Conservation (phyloP, 1,140 invertebrate genomes). For the Achatina immaculata region DNA sequence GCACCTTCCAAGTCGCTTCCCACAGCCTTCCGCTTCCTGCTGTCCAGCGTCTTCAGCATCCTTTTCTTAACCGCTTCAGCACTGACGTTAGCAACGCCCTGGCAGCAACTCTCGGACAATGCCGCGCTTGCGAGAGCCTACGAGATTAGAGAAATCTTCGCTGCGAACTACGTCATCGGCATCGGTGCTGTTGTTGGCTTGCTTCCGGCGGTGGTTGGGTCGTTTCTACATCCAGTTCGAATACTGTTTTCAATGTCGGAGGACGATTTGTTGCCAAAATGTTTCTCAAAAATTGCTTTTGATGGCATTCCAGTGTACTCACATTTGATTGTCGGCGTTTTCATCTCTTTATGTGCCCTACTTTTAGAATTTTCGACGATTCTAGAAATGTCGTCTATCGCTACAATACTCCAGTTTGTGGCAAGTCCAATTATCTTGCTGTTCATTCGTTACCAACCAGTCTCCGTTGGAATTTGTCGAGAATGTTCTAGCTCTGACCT, state of each 20-base stretch:
- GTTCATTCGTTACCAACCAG: slow-evolving; percentile 74
- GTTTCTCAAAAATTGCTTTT: slow-evolving; percentile 20
- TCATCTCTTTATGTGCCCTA: slow-evolving; percentile 80
- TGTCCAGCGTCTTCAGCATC: slow-evolving; percentile 52
- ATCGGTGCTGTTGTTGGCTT: slow-evolving; percentile 64
- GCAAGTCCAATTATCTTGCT: slow-evolving; percentile 89
- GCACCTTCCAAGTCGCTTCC: slow-evolving; percentile 60
- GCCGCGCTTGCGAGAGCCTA: slow-evolving; percentile 54
- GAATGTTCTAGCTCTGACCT: slow-evolving; percentile 50
- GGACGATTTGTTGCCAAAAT: slow-evolving; percentile 88
- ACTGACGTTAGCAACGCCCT: slow-evolving; percentile 63
- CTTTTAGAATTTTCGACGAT: slow-evolving; percentile 86
- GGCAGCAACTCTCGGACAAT: slow-evolving; percentile 49
- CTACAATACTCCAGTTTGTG: slow-evolving; percentile 88
- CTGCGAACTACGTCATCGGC: slow-evolving; percentile 63
- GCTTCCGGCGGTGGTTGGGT: slow-evolving; percentile 80
- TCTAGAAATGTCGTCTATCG: slow-evolving; percentile 91
- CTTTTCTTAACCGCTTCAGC: slow-evolving; percentile 60
- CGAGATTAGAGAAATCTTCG: slow-evolving; percentile 54
- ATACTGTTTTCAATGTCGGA: slow-evolving; percentile 93
- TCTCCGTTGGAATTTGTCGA: slow-evolving; percentile 51
- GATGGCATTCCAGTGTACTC: slow-evolving; percentile 23
- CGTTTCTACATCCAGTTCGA: slow-evolving; percentile 95
- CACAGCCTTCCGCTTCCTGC: slow-evolving; percentile 57
- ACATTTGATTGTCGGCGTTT: slow-evolving; percentile 78